Evolutionary conservation across 2,888 invertebrate genomes (phyloP), one percentile per base, ranked within the genome.

Genomic region (Rhagonycha fulva): DNA sequence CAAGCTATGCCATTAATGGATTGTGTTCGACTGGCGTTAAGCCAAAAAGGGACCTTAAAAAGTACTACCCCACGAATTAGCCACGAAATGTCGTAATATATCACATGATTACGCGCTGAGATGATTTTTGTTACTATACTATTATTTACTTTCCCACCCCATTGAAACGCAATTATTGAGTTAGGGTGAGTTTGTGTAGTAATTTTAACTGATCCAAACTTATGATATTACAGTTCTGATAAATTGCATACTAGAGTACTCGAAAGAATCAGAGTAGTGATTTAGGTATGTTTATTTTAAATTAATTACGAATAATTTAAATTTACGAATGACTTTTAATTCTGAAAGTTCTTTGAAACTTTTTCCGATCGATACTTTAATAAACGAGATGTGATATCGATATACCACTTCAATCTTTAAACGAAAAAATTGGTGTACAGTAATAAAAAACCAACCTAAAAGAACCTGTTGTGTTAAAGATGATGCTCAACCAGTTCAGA

Each of bases 71-170:
- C 84, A 83, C 82, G 84, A 85, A 86, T 86, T 86, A 86, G 85
- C 86, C 86, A 82, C 85, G 83, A 83, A 83, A 84, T 83, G 84
- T 83, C 83, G 82, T 83, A 84, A 84, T 87, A 87, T 85, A 87
- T 87, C 86, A 86, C 82, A 80, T 84, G 85, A 86, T 87, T 87
- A 87, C 85, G 84, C 84, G 84, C 84, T 77, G 85, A 83, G 85
- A 86, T 87, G 87, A 87, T 84, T 87, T 86, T 85, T 83, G 83
- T 82, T 84, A 82, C 83, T 84, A 82, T 83, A 82, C 81, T 82
- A 82, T 84, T 86, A 86, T 87, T 86, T 86, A 85, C 84, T 86
- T 84, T 83, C 81, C 83, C 82, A 82, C 80, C 83, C 82, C 78
- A 79, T 79, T 75, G 81, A 76, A 82, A 82, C 82, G 79, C 80